Evolutionary conservation across 2,797 vertebrate genomes (phyloP), one percentile per base, ranked within the genome.

Genomic region (Propithecus perrieri): DNA sequence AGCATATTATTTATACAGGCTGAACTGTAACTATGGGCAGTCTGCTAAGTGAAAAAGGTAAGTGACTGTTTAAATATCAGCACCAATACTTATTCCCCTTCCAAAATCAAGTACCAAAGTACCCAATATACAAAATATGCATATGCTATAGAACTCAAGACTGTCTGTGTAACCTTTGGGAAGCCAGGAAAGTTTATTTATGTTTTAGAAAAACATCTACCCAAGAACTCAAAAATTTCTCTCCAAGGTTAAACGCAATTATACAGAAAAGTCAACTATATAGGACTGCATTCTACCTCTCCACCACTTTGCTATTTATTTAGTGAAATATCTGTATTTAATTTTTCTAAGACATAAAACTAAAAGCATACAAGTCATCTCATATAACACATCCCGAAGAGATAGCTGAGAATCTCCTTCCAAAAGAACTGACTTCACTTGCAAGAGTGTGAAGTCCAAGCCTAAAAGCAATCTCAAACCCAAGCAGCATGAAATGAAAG

Each of bases 191-290:
- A 76, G 41, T 33, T 65, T 72, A 72, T 50, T 48, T 78, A 61
- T 41, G 38, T 79, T 89, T 75, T 75, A 59, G 71, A 85, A 69
- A 84, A 86, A 63, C 65, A 72, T 11, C 30, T 79, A 95, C 38
- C 46, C 79, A 74, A 80, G 63, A 93, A 89, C 43, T 89, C 50
- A 89, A 89, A 89, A 78, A 63, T 89, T 59, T 67, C 41, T 55
- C 59, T 89, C 72, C 85, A 85, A 85, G 33, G 28, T 93, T 85
- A 89, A 71, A 67, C 20, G 20, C 5, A 57, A n/a, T 72, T 85
- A 72, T 5, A 55, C 5, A 89, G 35, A 93, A 93, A 55, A 85
- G 30, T 15, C 20, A 61, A 63, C 30, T 46, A 57, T 2, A 9
- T 72, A 41, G 33, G 55, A 53, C 30, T 84, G 50, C n/a, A 63